phyloP scores from a whole-genome alignment of 2,888 invertebrate genomes.

The Nudaria mundana region DNA sequence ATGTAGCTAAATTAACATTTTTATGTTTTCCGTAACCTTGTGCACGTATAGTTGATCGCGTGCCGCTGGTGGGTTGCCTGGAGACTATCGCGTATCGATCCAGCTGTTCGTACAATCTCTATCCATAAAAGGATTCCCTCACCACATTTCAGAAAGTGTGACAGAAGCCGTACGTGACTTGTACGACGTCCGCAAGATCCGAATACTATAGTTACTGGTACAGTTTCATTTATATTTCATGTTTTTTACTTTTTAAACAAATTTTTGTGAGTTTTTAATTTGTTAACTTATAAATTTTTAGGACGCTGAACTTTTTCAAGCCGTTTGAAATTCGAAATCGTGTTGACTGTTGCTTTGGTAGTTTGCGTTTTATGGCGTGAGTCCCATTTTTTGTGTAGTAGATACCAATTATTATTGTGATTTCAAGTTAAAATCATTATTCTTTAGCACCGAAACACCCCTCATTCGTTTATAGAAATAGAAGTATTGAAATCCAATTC shows the following conservation, averaged over 20 bases:
- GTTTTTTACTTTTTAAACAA: neutral
- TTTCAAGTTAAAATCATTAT: too few species aligned
- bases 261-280: neutral
- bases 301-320: too few species aligned
- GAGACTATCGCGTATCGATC: conserved; percentile 42
- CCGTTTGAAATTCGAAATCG: too few species aligned
- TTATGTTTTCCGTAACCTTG: conserved; percentile 2
- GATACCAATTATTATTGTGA: too few species aligned
- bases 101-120: conserved; percentile 22
- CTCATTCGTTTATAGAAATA: too few species aligned
- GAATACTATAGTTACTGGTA: neutral
- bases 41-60: conserved; percentile 8
- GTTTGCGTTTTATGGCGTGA: neutral
- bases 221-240: neutral
- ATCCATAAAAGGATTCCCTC: neutral
- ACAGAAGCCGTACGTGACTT: neutral
- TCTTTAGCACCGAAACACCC: too few species aligned
- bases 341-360: too few species aligned
- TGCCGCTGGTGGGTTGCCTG: conserved; percentile 15
- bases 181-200: too few species aligned
- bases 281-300: neutral
- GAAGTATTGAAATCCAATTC: too few species aligned
- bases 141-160: neutral
- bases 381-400: too few species aligned
- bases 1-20: neutral